Base-by-base conservation (phyloP, 2,888 invertebrate genomes). In the Colostygia pectinataria region DNA sequence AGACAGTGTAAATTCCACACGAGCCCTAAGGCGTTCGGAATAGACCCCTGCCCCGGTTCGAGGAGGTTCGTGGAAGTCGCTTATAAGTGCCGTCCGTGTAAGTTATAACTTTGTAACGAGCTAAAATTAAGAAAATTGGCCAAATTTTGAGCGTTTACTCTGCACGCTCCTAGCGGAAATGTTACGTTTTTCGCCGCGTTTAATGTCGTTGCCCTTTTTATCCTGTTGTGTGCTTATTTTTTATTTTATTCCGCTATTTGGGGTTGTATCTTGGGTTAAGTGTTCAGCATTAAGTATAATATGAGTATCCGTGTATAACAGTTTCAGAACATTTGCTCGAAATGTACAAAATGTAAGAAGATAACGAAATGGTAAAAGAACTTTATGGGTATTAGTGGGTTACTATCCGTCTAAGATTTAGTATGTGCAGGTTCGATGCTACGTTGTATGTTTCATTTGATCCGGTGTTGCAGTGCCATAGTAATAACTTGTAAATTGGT, bases 1-100 rank as follows among this genome's bases (percentile, higher is more conserved):
- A 91, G 96, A 32, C 95, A 95, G 76, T 99, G 99, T 91, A 95
- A 95, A 78, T 95, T 99, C 80, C 94, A 95, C 77, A 97, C 97
- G 42, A 95, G 94, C 69, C 95, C 97, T n/a, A 94, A 94, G 76
- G 95, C 96, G 36, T 96, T 97, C 74, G 96, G 96, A 14, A 94
- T 94, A 32, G 98, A 99, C 90, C 98, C 98, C 0, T 99, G 98
- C 78, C 98, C 98, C 7, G 95, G 95, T 13, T 94, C 96, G 51
- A 92, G 95, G 59, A 98, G 98, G 86, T 98, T 97, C 91, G 96
- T 98, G 62, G 97, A 98, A 91, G 97, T 98, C 59, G 97, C 97
- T 66, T 99, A 97, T 91, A 98, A 98, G 90, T 99, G 99, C 92
- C 93, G 97, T 85, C 99, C 99, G 75, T 96, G 98, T 98, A 92